Evolutionary conservation across 1,140 invertebrate genomes (phyloP), one percentile per base, ranked within the genome.

Genomic region (Stenopsyche tienmushanensis): DNA sequence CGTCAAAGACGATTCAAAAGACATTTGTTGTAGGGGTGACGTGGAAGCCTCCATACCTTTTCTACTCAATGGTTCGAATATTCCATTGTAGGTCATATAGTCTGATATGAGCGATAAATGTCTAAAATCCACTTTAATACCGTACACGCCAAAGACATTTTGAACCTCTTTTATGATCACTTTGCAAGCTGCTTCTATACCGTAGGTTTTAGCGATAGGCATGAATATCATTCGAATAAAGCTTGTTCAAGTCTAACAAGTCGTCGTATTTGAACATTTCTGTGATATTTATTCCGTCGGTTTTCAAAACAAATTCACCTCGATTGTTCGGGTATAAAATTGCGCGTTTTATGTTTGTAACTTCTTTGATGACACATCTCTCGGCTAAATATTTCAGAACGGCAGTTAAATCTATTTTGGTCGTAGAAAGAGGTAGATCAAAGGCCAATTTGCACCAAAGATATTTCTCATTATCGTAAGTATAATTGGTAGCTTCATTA

Each of bases 1-100:
- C 70, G 84, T 85, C 20, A 94, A 79, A 0, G 94, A 92, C 0
- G 94, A 94, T 79, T 99, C 97, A 73, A 97, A 99, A 1, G 92
- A 96, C 91, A 99, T 99, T 80, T 98, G 96, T 75, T 99, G 97
- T 1, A 99, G 77, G 0, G 96, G 93, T 2, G 96, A 99, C 0
- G 92, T 83, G 39, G 88, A 92, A 20, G 85, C 86, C 71, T 91
- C 88, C 84, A 99, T 95, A 3, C 93, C 94, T 73, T 86, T 88
- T 24, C 97, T 83, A 77, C 91, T 99, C 75, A 99, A 88, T 0
- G 96, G 92, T 73, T 90, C 86, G 72, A 92, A 97, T 8, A 80
- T 81, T 0, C 98, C 98, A 74, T 93, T 90, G 72, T 88, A 96
- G 0, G 96, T 99, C 97, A 99, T 99, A 75, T 98, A 99, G 80